These are phyloP conservation scores for Phortica magna DNA, from an alignment of 2,888 invertebrate genomes.

Conservation along the genomic window DNA sequence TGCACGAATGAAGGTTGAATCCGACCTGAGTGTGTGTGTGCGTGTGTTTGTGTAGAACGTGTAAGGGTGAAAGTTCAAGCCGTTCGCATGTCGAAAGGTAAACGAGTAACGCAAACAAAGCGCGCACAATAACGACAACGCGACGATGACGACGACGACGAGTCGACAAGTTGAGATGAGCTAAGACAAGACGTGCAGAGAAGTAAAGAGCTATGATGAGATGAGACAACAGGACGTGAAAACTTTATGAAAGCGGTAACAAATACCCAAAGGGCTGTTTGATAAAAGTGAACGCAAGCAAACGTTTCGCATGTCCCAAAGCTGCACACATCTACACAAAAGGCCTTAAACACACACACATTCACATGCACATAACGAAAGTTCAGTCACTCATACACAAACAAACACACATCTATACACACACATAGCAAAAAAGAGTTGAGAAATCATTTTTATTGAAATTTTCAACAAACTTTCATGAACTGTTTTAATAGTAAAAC, in stretches of 20 bases:
- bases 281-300: constrained; percentile 65
- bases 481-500: constrained; percentile 64
- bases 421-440: constrained; percentile 31
- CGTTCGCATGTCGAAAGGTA: neutral
- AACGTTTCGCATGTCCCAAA: constrained; percentile 36
- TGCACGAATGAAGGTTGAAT: neutral
- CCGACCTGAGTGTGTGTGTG: neutral
- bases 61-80: neutral
- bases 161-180: constrained; percentile 1
- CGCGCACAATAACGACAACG: constrained; percentile 28
- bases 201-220: constrained; percentile 25
- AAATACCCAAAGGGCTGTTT: constrained; percentile 70
- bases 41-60: neutral
- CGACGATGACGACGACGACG: neutral
- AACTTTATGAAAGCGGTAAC: constrained; percentile 68
- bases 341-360: constrained; percentile 23
- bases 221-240: constrained; percentile 40
- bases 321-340: constrained; percentile 42
- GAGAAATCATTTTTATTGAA: constrained; percentile 44
- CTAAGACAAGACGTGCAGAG: constrained; percentile 39
- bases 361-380: constrained; percentile 45
- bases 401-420: neutral
- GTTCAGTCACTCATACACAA: neutral
- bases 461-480: constrained; percentile 59
- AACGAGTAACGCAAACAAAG: constrained; percentile 23